A percentile compares a stretch with the other conserved stretches of the same genome.
Conservation (phyloP, 2,797 vertebrate genomes). For the Streptopelia turtur region DNA sequence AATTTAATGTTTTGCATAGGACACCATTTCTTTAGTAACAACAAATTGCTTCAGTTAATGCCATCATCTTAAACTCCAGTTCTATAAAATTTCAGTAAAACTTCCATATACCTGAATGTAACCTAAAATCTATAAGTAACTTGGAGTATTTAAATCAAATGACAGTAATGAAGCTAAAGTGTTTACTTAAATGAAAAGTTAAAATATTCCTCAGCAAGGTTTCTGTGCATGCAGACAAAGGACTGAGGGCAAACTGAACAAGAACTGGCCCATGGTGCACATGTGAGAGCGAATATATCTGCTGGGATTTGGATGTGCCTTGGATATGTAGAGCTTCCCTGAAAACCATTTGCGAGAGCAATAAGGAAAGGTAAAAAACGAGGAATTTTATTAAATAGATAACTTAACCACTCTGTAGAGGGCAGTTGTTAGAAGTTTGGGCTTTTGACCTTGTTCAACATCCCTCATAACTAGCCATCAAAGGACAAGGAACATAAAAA, state of each 20-base stretch:
- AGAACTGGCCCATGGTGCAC: neutral
- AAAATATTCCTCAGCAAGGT: neutral
- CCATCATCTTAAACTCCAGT: neutral
- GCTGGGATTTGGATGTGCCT: neutral
- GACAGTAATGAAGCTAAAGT: neutral
- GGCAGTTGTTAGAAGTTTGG: neutral
- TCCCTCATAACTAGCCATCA: neutral
- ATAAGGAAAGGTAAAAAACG: neutral
- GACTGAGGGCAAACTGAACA: neutral
- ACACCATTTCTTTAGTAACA: neutral
- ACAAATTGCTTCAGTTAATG: neutral
- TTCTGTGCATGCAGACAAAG: neutral
- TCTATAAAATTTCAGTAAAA: neutral
- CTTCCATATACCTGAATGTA: neutral
- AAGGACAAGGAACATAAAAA: neutral
- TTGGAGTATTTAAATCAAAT: neutral
- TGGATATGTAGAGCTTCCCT: rapidly evolving
- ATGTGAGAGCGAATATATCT: neutral
- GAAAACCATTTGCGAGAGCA: neutral
- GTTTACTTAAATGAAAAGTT: neutral
- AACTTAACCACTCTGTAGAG: neutral
- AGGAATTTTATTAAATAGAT: neutral
- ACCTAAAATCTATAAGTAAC: neutral
- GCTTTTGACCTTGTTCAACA: neutral
- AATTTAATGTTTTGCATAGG: neutral